Evolutionary conservation across 2,888 invertebrate species (phyloP), one percentile per base, ranked within the genome.

Genomic region (Ophioninae sp.): DNA sequence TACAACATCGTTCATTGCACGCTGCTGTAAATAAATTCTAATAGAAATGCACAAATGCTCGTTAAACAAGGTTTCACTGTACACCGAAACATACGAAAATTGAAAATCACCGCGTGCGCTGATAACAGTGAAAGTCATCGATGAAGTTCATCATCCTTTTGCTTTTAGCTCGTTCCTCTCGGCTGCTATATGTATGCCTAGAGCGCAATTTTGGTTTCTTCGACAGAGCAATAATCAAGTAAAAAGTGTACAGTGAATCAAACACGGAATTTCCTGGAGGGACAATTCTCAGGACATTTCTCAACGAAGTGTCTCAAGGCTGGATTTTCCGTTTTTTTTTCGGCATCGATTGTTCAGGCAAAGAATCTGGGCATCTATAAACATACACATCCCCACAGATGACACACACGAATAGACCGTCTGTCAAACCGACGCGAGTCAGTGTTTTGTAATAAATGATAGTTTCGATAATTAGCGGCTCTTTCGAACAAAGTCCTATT

Each of bases 381-480:
- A n/a, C 23, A 71, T 17, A n/a, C 10, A n/a, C 23, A 71, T 30
- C 6, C 61, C 10, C 10, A 30, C 23, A 63, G 23, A 30, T 56
- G 51, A 64, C 10, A 37, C 10, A 37, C 23, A 51, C 51, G 17
- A 2, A 51, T 51, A 2, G 1, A 51, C 51, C 3, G 13, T 51
- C 51, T 10, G 51, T 51, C 51, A 10, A 13, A 51, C 2, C 13
- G 17, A 81, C 72, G 76, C 76, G 72, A 78, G 81, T 68, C 30
- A 30, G 30, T 30, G 30, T 85, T 85, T 86, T 83, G 83, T 91
- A 91, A 92, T 88, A 91, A 91, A 91, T 91, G 91, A 91, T 90
- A 90, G 88, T 90, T 90, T 89, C 87, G 85, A 91, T 91, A 92
- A 92, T 92, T 92, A 92, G 90, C 91, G 90, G 91, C 89, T 87